Evolutionary conservation across 2,888 invertebrate genomes (phyloP).

Genomic region (Papilio gigon): DNA sequence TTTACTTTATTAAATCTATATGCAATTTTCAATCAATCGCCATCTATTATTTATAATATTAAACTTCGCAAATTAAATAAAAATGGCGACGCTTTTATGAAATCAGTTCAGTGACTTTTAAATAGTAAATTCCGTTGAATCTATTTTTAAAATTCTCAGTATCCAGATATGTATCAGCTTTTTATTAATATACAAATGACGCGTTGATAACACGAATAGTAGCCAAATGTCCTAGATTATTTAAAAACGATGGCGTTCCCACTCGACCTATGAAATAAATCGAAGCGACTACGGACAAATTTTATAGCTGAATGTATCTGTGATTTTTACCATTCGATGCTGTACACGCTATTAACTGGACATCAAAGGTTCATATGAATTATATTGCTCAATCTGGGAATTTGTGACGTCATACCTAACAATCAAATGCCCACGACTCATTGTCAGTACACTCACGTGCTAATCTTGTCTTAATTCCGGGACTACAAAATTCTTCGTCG

Average conservation of each 20-base stretch:
- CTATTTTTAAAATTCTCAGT: background rate
- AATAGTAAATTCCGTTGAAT: slow-evolving; percentile 6
- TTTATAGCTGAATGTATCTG: slow-evolving; percentile 32
- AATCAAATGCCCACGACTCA: background rate
- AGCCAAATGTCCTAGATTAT: slow-evolving; percentile 19
- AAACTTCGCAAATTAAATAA: background rate
- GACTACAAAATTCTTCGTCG: background rate
- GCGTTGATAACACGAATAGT: slow-evolving; percentile 8
- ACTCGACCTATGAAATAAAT: slow-evolving; percentile 38
- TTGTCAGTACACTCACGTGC: background rate
- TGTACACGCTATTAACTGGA: slow-evolving; percentile 22
- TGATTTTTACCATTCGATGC: slow-evolving; percentile 30
- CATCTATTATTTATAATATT: too few relatives aligned
- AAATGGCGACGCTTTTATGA: background rate
- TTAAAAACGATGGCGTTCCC: slow-evolving; percentile 17
- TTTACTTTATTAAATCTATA: too few relatives aligned
- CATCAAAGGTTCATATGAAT: slow-evolving; percentile 39
- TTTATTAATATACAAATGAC: slow-evolving; percentile 13
- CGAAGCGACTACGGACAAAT: slow-evolving; percentile 28
- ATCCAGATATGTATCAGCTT: background rate
- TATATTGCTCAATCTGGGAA: slow-evolving; percentile 33
- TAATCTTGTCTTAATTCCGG: background rate
- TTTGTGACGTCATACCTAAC: slow-evolving; percentile 8
- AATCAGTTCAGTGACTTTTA: slow-evolving; percentile 4
- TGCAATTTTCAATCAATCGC: too few relatives aligned